Percentiles rank a stretch among this genome's conserved stretches.
Evolutionary conservation across 2,797 vertebrate genomes (phyloP).

Genomic region (Pteronotus mesoamericanus): DNA sequence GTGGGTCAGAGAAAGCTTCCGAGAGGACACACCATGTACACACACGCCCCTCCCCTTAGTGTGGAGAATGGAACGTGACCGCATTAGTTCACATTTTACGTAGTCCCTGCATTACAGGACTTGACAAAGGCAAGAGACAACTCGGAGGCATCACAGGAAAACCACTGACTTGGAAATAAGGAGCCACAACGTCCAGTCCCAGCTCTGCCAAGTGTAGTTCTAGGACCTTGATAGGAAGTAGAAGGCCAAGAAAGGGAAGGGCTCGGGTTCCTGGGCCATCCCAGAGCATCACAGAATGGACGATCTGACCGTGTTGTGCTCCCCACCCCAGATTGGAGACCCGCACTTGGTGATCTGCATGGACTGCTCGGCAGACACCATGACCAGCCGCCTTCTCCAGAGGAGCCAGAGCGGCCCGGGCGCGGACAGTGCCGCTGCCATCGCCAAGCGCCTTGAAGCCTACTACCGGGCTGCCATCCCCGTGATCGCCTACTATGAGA

Average conservation of each 20-base stretch:
- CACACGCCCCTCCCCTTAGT: too few relatives aligned
- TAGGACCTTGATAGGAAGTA: neutral
- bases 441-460: constrained; percentile 80
- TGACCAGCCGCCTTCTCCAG: constrained; percentile 85
- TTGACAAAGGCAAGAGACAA: neutral
- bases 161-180: neutral
- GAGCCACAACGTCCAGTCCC: neutral
- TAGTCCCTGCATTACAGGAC: neutral
- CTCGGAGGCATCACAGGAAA: too few relatives aligned
- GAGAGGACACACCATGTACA: neutral
- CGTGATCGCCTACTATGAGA: constrained; percentile 87
- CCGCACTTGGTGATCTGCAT: constrained; percentile 90
- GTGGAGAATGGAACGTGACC: neutral
- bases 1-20: neutral
- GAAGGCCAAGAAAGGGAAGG: neutral
- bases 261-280: neutral
- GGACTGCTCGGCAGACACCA: constrained; percentile 89
- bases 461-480: constrained; percentile 83
- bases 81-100: neutral
- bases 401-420: constrained; percentile 60
- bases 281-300: neutral
- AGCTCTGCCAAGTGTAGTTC: rapidly evolving
- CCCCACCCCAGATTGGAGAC: constrained; percentile 84
- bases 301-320: neutral
- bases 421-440: constrained; percentile 51